phyloP scores from a whole-genome alignment of 2,888 invertebrate genomes.

The Brachypterus glaber region DNA sequence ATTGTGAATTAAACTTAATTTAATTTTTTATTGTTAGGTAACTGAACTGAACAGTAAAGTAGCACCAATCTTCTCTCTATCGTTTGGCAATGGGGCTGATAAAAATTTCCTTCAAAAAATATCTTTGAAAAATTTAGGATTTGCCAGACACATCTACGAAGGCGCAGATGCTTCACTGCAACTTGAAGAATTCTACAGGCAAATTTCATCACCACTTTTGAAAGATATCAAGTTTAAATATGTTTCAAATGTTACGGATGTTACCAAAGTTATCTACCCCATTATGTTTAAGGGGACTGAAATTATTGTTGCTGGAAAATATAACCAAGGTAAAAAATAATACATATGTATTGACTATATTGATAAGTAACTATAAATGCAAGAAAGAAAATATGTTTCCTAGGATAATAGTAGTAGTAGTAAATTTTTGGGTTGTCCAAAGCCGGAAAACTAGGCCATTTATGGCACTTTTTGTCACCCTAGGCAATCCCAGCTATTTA shows the following conservation, averaged over 20 bases:
- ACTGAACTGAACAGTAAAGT: constrained; percentile 44
- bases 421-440: too few species aligned
- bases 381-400: too few species aligned
- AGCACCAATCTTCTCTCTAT: constrained; percentile 52
- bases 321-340: too few species aligned
- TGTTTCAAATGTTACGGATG: constrained; percentile 46
- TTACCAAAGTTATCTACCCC: constrained; percentile 49
- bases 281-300: constrained; percentile 56
- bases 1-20: too few species aligned
- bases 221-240: constrained; percentile 57
- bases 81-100: constrained; percentile 63
- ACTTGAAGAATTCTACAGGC: constrained; percentile 55
- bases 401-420: too few species aligned
- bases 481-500: too few species aligned
- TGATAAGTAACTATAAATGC: too few species aligned
- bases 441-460: too few species aligned
- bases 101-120: constrained; percentile 55
- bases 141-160: constrained; percentile 62
- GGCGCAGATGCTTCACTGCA: constrained; percentile 60
- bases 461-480: too few species aligned
- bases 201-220: constrained; percentile 59
- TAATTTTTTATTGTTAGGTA: constrained; percentile 21
- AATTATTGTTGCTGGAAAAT: constrained; percentile 51
- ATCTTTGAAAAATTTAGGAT: constrained; percentile 55
- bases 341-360: too few species aligned